These are phyloP conservation scores for Melanerpes formicivorus DNA, from an alignment of 2,113 vertebrate genomes.

Conservation along the genomic window DNA sequence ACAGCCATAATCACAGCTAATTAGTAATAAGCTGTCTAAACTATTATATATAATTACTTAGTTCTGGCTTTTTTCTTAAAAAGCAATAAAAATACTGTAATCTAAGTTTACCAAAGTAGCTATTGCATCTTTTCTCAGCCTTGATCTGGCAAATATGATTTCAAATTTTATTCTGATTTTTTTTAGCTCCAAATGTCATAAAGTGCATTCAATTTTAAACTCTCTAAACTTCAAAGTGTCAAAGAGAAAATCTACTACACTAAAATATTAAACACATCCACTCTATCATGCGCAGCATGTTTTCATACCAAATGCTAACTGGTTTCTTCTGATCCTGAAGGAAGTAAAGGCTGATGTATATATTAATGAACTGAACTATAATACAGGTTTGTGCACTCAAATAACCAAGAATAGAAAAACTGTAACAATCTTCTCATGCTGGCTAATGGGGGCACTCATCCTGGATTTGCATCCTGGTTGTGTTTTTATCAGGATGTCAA, in stretches of 20 bases:
- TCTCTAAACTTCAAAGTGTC: background rate
- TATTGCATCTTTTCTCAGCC: background rate
- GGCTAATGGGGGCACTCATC: background rate
- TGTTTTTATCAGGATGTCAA: background rate
- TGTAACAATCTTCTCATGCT: background rate
- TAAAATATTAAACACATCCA: background rate
- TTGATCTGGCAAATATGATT: background rate
- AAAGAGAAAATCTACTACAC: background rate
- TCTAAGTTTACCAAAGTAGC: background rate
- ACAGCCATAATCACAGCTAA: slow-evolving; percentile 19
- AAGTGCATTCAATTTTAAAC: background rate
- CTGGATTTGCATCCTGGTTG: background rate
- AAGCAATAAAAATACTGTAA: background rate
- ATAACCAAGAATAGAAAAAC: background rate
- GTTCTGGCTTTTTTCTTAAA: background rate
- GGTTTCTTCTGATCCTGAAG: background rate
- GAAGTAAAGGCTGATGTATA: background rate
- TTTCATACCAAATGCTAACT: background rate
- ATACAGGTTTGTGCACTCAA: background rate
- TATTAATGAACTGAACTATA: background rate
- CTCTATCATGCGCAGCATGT: background rate
- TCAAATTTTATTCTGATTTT: background rate
- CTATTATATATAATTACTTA: slow-evolving; percentile 25
- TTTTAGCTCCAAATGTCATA: background rate
- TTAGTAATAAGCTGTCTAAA: slow-evolving; percentile 30